Percentiles rank a stretch among this genome's conserved stretches.
These are phyloP conservation scores for Drosophila algonquin DNA, from an alignment of 2,888 invertebrate species.

Conservation along the genomic window DNA sequence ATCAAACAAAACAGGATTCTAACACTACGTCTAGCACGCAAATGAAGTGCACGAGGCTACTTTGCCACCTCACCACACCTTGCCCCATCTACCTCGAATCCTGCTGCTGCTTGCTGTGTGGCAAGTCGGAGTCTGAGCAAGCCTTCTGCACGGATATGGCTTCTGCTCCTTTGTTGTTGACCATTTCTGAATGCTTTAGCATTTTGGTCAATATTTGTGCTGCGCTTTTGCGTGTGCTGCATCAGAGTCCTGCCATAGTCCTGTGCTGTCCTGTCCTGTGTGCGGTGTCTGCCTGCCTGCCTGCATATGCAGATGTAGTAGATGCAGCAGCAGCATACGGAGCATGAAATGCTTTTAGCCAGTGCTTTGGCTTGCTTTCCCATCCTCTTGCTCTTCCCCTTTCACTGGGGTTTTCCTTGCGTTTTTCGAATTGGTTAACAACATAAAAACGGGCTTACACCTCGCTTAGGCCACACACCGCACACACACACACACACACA, in stretches of 20 bases:
- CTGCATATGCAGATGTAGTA: constrained; percentile 52
- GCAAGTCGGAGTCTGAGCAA: background rate
- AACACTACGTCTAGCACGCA: constrained; percentile 35
- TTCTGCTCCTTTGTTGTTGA: constrained; percentile 51
- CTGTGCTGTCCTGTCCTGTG: background rate
- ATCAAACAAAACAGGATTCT: constrained; percentile 52
- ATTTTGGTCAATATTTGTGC: constrained; percentile 73
- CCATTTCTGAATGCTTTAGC: constrained; percentile 61
- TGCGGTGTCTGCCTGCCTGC: background rate
- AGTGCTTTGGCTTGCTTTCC: constrained; percentile 23
- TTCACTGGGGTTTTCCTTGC: constrained; percentile 14
- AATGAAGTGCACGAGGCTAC: constrained; percentile 43
- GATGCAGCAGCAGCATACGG: constrained; percentile 50
- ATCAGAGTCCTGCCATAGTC: background rate
- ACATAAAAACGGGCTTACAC: constrained; percentile 74
- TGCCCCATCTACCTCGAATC: background rate
- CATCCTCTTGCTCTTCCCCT: background rate
- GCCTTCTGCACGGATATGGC: constrained; percentile 8
- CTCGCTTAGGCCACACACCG: constrained; percentile 43
- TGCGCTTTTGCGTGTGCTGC: constrained; percentile 55
- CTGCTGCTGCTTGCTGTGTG: background rate
- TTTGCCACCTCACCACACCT: too few species aligned
- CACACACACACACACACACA: constrained; percentile 20
- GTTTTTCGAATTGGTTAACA: constrained; percentile 60
- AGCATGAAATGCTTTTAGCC: constrained; percentile 54